Evolutionary conservation across 1,140 invertebrate species (phyloP).

Genomic region (Drosophila erecta): DNA sequence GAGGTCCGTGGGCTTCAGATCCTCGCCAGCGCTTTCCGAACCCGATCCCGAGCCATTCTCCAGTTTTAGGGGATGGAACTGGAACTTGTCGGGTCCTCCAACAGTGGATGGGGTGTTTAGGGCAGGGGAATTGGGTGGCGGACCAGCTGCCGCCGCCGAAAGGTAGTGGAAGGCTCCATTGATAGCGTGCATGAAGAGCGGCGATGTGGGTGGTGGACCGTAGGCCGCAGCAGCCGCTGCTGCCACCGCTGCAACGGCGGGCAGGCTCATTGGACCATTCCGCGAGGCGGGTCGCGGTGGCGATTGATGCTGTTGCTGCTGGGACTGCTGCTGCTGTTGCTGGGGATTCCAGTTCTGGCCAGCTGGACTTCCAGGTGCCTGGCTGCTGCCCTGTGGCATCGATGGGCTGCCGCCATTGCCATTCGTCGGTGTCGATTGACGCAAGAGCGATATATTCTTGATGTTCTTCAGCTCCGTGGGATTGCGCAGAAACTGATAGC

Average conservation of each 20-base stretch:
- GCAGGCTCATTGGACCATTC: slow-evolving; percentile 68
- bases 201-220: slow-evolving; percentile 81
- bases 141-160: slow-evolving; percentile 67
- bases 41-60: slow-evolving; percentile 58
- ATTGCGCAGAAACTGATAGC: slow-evolving; percentile 97
- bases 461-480: slow-evolving; percentile 96
- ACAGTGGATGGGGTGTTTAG: slow-evolving; percentile 47
- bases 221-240: slow-evolving; percentile 78
- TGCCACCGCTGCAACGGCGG: slow-evolving; percentile 72
- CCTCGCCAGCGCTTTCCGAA: slow-evolving; percentile 72
- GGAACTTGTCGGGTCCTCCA: slow-evolving; percentile 68
- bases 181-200: slow-evolving; percentile 81
- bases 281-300: slow-evolving; percentile 63
- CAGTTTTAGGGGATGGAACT: slow-evolving; percentile 78
- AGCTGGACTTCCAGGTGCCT: slow-evolving; percentile 51
- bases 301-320: slow-evolving; percentile 63
- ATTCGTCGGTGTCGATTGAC: slow-evolving; percentile 88
- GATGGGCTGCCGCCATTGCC: slow-evolving; percentile 11
- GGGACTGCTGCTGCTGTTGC: slow-evolving; percentile 60
- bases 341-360: slow-evolving; percentile 49
- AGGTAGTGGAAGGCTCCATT: slow-evolving; percentile 82
- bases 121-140: slow-evolving; percentile 77
- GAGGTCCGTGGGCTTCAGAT: slow-evolving; percentile 86
- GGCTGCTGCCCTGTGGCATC: slow-evolving; percentile 29
- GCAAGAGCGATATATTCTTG: slow-evolving; percentile 94